Percentiles rank a stretch among this genome's conserved stretches.
Evolutionary conservation across 1,140 invertebrate species (phyloP).

Genomic region (Drosophila persimilis): DNA sequence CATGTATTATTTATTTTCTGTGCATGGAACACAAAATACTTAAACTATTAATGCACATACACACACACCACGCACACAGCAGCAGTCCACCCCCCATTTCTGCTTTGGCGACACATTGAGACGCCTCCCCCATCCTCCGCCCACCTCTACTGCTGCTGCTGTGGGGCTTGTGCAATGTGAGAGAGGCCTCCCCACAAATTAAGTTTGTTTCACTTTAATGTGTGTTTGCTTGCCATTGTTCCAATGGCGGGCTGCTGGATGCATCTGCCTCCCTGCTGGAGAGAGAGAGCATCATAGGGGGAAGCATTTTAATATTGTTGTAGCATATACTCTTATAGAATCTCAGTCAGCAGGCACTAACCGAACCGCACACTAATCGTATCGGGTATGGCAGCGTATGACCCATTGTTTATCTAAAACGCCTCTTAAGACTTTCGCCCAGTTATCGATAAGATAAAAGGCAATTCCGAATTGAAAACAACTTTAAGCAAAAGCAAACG

Average conservation of each 20-base stretch:
- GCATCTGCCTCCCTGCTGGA: slow-evolving; percentile 9
- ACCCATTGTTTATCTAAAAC: slow-evolving; percentile 45
- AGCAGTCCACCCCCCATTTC: slow-evolving; percentile 47
- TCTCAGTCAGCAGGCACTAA: slow-evolving; percentile 13
- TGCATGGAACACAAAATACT: slow-evolving; percentile 44
- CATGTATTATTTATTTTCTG: background rate
- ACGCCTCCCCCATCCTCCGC: background rate
- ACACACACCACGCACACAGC: slow-evolving; percentile 8
- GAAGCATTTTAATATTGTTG: slow-evolving; percentile 1
- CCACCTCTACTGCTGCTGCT: background rate
- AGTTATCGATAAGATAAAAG: slow-evolving; percentile 47
- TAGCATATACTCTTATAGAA: slow-evolving; percentile 16
- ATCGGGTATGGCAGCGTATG: slow-evolving; percentile 8
- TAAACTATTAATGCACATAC: slow-evolving; percentile 43
- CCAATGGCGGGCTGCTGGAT: slow-evolving; percentile 3
- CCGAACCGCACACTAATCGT: background rate
- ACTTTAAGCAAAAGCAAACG: background rate
- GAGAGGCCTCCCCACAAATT: slow-evolving; percentile 32
- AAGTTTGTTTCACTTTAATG: slow-evolving; percentile 51
- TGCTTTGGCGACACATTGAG: background rate
- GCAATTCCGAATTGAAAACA: background rate
- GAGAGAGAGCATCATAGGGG: too few species aligned
- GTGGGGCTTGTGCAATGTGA: slow-evolving; percentile 36
- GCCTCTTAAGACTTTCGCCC: slow-evolving; percentile 40
- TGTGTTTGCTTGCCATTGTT: slow-evolving; percentile 10